phyloP scores from a whole-genome alignment of 1,140 invertebrate genomes.

The Mizuhopecten yessoensis region DNA sequence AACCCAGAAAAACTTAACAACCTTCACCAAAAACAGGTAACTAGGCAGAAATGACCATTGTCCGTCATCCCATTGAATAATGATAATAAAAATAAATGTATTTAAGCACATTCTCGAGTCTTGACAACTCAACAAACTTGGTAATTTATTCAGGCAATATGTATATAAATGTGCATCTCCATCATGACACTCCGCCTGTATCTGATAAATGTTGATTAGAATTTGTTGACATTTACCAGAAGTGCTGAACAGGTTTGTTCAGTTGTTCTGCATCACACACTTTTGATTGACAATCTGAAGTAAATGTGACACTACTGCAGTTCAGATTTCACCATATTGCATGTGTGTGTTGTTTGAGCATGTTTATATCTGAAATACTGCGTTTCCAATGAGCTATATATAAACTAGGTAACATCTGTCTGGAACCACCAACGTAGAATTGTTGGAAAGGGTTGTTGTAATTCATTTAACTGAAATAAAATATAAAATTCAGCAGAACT shows the following conservation, averaged over 20 bases:
- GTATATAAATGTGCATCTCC: no score
- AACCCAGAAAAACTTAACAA: constrained; percentile 20
- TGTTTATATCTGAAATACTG: not conserved
- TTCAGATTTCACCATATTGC: not conserved
- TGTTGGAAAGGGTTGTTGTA: not conserved
- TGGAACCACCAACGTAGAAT: not conserved
- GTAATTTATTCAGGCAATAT: no score
- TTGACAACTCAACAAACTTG: no score
- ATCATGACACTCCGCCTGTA: no score
- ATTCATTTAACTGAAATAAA: not conserved
- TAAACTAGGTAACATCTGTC: not conserved
- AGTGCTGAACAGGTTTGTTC: not conserved
- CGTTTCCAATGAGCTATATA: not conserved
- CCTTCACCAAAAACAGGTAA: constrained; percentile 7
- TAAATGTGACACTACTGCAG: not conserved
- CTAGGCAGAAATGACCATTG: not conserved
- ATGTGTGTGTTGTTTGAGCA: not conserved
- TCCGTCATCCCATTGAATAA: no score
- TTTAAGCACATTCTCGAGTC: no score
- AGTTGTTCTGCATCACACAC: not conserved
- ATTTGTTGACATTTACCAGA: not conserved
- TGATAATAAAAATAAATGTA: no score
- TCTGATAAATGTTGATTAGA: no score
- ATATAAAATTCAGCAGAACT: not conserved
- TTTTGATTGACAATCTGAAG: constrained; percentile 8